Evolutionary conservation across 2,797 vertebrate species (phyloP).

Genomic region (Iguana delicatissima): DNA sequence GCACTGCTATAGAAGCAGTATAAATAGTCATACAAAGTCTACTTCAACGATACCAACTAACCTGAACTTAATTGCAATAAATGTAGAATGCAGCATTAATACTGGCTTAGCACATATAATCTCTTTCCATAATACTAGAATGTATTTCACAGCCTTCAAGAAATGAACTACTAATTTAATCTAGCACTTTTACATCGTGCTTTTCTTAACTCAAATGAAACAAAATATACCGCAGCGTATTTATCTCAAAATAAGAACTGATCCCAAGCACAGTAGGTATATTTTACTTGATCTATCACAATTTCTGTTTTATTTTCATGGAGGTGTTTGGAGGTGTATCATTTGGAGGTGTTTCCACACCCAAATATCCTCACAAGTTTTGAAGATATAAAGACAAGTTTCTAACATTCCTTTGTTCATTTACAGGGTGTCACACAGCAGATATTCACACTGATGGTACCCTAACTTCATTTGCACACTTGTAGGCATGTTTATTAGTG

Average conservation of each 20-base stretch:
- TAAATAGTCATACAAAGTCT: not conserved
- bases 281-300: too few species aligned
- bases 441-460: not conserved
- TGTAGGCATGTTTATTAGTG: not conserved
- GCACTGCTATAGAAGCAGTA: not conserved
- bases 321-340: too few species aligned
- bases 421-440: not conserved
- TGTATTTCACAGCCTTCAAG: not conserved
- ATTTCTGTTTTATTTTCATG: not conserved
- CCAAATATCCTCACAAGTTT: not conserved
- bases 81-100: not conserved
- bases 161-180: not conserved
- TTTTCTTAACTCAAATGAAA: not conserved
- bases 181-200: not conserved
- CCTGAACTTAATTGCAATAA: not conserved
- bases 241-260: not conserved
- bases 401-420: too few species aligned
- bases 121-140: not conserved
- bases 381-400: not conserved
- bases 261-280: not conserved
- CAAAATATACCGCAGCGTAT: not conserved
- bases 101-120: not conserved
- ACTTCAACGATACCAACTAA: not conserved
- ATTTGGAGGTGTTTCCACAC: not conserved
- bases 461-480: not conserved